phyloP scores from a whole-genome alignment of 2,888 invertebrate species.

The Kryphioiulus occultus region DNA sequence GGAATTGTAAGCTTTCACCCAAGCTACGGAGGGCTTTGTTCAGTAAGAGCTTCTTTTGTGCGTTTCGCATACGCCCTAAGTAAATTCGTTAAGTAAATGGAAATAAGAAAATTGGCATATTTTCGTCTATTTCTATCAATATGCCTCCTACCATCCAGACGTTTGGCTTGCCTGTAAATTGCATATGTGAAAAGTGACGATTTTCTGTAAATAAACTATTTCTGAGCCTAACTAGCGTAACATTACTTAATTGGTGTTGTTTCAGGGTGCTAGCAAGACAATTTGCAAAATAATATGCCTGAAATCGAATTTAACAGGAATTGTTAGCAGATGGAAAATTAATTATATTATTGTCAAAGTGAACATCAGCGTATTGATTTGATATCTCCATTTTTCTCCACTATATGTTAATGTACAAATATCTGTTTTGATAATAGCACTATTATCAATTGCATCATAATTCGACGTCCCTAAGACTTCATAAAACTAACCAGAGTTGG shows the following conservation, averaged over 20 bases:
- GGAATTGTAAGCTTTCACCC: neutral
- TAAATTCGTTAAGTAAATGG: neutral
- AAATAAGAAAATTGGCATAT: neutral
- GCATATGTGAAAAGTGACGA: neutral
- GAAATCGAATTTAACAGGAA: no score
- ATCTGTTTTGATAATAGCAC: no score
- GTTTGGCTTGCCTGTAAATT: neutral
- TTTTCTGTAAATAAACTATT: neutral
- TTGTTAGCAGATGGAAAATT: no score
- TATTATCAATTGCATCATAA: no score
- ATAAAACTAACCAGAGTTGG: no score
- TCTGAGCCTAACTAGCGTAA: neutral
- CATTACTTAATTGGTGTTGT: neutral
- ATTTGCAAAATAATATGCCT: no score
- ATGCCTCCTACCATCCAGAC: neutral
- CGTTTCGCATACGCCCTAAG: neutral
- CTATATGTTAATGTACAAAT: no score
- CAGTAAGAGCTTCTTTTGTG: neutral
- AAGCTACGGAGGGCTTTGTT: neutral
- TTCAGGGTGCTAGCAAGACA: no score
- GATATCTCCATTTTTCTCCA: no score
- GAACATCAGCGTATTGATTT: no score
- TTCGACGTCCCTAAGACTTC: no score
- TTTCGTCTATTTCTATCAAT: neutral
- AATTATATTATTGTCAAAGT: no score